Evolutionary conservation across 2,113 vertebrate genomes (phyloP), one percentile per base, ranked within the genome.

Genomic region (Syngnathoides biaculeatus): DNA sequence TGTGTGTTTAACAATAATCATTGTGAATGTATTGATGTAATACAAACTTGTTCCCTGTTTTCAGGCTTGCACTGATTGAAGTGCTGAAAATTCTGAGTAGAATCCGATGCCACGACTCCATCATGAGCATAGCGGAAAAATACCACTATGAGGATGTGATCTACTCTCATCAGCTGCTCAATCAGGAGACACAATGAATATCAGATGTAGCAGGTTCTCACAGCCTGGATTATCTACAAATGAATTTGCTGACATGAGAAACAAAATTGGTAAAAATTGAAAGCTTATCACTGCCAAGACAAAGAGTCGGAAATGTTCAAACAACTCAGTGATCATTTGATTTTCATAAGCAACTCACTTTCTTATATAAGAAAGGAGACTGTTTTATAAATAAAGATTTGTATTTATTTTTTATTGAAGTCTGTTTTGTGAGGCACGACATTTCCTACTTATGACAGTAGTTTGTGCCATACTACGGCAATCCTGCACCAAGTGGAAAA

Each of bases 31-130:
- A 60, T 42, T 60, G 19, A 26, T 52, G 17, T 26, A 57, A 73
- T 30, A 1, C 57, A 26, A 2, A 58, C 13, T 57, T 7, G 60
- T 72, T 15, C 69, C 67, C 62, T 10, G 22, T 38, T 3, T 86
- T 13, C 64, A 98, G 96, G 78, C 79, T 92, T 71, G 83, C 92
- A 89, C 86, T 94, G 58, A 82, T 88, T 73, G 92, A 94, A 77
- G 72, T 95, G 64, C 79, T 97, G 67, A 85, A 89, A 75, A 81
- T 96, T 75, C 74, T 98, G 70, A 76, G 93, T 77, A 90, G 82
- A 81, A 84, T 97, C 72, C 91, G 92, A 81, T 94, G 94, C 79
- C 65, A 94, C 64, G 84, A 80, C 63, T 79, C 90, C n/a, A 92
- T 92, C 26, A 87, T 93, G 79, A 81, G 88, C 24, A 74, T 97